phyloP scores from a whole-genome alignment of 2,113 vertebrate genomes.

The Probosciger aterrimus region DNA sequence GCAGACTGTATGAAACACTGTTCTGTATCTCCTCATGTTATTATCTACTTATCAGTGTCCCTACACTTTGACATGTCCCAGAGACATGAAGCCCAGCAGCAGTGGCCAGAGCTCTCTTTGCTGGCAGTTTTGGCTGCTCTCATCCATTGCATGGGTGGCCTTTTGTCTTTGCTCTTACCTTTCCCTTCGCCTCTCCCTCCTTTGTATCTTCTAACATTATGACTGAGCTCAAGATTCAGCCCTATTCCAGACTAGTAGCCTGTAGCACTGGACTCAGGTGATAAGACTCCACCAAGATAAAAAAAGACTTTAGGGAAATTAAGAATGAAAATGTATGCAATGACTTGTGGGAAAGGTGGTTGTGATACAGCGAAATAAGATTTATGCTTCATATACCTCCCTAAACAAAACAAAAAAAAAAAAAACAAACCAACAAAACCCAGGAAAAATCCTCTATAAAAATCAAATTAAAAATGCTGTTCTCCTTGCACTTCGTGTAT shows the following conservation, averaged over 20 bases:
- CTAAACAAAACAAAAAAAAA: background rate
- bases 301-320: background rate
- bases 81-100: background rate
- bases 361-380: constrained; percentile 17
- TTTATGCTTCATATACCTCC: background rate
- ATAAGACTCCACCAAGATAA: background rate
- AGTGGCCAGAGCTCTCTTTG: background rate
- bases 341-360: background rate
- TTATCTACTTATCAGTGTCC: fast-evolving
- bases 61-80: background rate
- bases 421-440: background rate
- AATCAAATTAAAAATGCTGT: background rate
- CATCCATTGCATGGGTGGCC: background rate
- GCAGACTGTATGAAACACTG: background rate
- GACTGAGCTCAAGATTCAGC: background rate
- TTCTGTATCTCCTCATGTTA: background rate
- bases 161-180: background rate
- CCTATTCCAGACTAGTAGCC: background rate
- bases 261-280: background rate
- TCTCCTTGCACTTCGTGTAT: background rate
- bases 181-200: background rate
- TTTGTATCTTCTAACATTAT: background rate
- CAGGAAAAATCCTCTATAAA: background rate
- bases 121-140: background rate
- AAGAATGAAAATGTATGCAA: background rate